phyloP scores from a whole-genome alignment of 1,140 invertebrate genomes.

The Drosophila setifemur region DNA sequence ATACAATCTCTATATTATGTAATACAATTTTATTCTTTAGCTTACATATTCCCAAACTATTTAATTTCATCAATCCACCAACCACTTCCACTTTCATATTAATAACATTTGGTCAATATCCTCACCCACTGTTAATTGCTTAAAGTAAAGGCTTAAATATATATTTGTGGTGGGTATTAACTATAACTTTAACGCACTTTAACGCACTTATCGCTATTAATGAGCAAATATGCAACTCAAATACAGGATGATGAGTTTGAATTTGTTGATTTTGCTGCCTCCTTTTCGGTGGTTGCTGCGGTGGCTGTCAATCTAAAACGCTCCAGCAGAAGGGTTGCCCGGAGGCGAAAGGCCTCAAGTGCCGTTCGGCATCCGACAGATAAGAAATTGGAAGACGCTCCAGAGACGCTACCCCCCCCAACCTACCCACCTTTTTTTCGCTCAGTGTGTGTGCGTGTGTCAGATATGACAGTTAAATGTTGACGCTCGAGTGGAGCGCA shows the following conservation, averaged over 20 bases:
- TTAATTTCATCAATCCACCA: too few species aligned
- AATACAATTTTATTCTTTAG: too few species aligned
- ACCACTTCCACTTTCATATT: neutral
- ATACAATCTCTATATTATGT: too few species aligned
- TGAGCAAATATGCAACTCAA: conserved; percentile 73
- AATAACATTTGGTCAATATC: neutral
- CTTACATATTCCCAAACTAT: too few species aligned
- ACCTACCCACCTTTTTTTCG: neutral
- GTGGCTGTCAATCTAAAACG: conserved; percentile 69
- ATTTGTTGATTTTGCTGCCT: conserved; percentile 26
- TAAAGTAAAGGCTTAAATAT: neutral
- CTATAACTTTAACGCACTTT: conserved; percentile 76
- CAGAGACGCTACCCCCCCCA: neutral
- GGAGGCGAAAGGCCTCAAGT: conserved; percentile 52
- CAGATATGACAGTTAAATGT: conserved; percentile 78
- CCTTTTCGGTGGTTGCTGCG: conserved; percentile 51
- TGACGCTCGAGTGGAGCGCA: conserved; percentile 68
- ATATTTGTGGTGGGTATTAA: conserved; percentile 55
- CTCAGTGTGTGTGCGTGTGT: too few species aligned
- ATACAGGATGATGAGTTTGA: conserved; percentile 29
- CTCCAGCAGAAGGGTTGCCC: conserved; percentile 52
- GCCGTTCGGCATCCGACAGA: conserved; percentile 52
- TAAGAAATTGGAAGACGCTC: conserved; percentile 57
- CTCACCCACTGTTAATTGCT: neutral
- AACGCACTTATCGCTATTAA: conserved; percentile 75